These are phyloP conservation scores for Pachyseris speciosa DNA, from an alignment of 64 coral and sea anemone species.

Conservation along the genomic window DNA sequence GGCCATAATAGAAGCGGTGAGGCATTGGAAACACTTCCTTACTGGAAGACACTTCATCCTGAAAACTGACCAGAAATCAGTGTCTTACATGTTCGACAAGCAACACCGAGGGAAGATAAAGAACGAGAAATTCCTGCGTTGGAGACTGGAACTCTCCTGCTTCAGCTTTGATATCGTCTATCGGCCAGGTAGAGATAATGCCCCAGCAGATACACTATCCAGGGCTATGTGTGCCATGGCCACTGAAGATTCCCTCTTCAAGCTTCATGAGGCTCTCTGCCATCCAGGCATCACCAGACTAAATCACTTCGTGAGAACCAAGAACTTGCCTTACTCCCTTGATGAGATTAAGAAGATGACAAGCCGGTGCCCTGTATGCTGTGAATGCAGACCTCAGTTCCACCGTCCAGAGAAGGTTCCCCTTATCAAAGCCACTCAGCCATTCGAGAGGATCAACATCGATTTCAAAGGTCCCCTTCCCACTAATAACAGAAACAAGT, in stretches of 20 bases:
- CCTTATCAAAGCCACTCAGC: constrained; percentile 68
- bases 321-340: constrained; percentile 67
- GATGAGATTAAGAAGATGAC: constrained; percentile 56
- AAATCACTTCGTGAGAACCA: constrained; percentile 47
- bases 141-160: constrained; percentile 41
- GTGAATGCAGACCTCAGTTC: constrained; percentile 66
- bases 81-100: constrained; percentile 63
- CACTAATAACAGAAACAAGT: constrained; percentile 51
- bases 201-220: constrained; percentile 47
- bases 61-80: constrained; percentile 54
- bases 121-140: constrained; percentile 56
- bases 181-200: constrained; percentile 46
- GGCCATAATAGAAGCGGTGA: constrained; percentile 34
- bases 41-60: constrained; percentile 59
- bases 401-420: constrained; percentile 58
- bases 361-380: constrained; percentile 57
- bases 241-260: constrained; percentile 3
- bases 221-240: constrained; percentile 20
- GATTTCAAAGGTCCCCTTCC: constrained; percentile 69
- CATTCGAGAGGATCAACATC: constrained; percentile 82
- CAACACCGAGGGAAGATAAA: constrained; percentile 46
- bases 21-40: constrained; percentile 70
- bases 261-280: constrained; percentile 50
- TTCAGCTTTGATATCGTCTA: constrained; percentile 61
- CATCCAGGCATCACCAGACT: constrained; percentile 55